Evolutionary conservation across 2,797 vertebrate genomes (phyloP), one percentile per base, ranked within the genome.

Genomic region (Oryzias sinensis): DNA sequence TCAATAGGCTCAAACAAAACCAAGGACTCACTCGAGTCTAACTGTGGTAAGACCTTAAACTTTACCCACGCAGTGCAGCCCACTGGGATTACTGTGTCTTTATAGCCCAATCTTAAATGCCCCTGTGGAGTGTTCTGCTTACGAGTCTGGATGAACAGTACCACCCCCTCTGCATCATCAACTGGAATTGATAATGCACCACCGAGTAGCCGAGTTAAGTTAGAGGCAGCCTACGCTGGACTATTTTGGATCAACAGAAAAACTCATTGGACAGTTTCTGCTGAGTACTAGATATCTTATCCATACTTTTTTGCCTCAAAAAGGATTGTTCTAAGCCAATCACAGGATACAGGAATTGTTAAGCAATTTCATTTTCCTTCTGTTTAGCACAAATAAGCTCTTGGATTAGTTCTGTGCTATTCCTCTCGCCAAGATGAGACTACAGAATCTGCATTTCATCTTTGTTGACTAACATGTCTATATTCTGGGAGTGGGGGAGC

Each of bases 361-460:
- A 45, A 25, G 41, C 11, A 7, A 18, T 49, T 22, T 58, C 56
- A 18, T 49, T 22, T 7, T 58, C 20, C 56, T 6, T 58, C 22
- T 58, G 56, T 6, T 49, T 49, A 14, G 20, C 11, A 14, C 20
- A 49, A 14, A 58, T 49, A 6, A 58, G 14, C 37, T 49, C 46
- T 8, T 58, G 45, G 5, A 58, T 49, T 18, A 58, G 4, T 14
- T 58, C 46, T 6, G 33, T 58, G 20, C 18, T 58, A 27, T 58
- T 58, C 5, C 18, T 47, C n/a, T 48, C 29, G 2, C 44, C 18
- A 4, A 57, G 44, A 6, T 57, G 55, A 9, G 44, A 57, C 18
- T 47, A 44, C 3, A 58, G 46, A 3, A 22, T 2, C 20, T 22
- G 20, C 20, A 42, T 40, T 14, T 48, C 14, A 11, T 56, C 55